phyloP scores from a whole-genome alignment of 2,888 invertebrate genomes.

The Sarcophaga caerulescens region DNA sequence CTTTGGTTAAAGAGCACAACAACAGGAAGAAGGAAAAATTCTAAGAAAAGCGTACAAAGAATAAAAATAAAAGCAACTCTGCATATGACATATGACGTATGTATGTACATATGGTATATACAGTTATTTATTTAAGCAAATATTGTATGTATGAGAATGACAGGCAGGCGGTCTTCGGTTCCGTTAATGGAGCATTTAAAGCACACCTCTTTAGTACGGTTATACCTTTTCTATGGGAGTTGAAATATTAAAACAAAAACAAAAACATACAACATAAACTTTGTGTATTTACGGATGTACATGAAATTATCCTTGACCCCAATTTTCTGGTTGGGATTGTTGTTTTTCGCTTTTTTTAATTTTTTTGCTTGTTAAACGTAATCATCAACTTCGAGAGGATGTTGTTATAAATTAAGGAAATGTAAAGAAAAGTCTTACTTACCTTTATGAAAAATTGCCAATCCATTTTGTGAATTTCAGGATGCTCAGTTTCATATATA shows the following conservation, averaged over 20 bases:
- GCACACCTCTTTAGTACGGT: too few species aligned
- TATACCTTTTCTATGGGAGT: too few species aligned
- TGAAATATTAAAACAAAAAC: conserved; percentile 7
- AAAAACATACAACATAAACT: background rate
- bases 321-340: conserved; percentile 36
- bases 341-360: background rate
- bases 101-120: background rate
- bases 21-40: background rate
- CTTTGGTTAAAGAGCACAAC: background rate
- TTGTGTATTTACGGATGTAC: conserved; percentile 54
- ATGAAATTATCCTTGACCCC: conserved; percentile 67
- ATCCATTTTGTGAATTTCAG: conserved; percentile 74
- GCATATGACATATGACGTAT: conserved; percentile 7
- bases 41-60: background rate
- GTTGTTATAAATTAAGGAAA: background rate
- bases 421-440: conserved; percentile 54
- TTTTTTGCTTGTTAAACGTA: conserved; percentile 14
- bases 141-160: background rate
- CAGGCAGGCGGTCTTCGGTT: background rate
- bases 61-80: background rate
- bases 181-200: background rate
- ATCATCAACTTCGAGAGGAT: background rate
- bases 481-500: conserved; percentile 72
- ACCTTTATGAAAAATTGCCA: conserved; percentile 81
- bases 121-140: background rate